A percentile compares a stretch with the other conserved stretches of the same genome.
phyloP scores from a whole-genome alignment of 2,797 vertebrate species.

The Atherinosoma microstoma region DNA sequence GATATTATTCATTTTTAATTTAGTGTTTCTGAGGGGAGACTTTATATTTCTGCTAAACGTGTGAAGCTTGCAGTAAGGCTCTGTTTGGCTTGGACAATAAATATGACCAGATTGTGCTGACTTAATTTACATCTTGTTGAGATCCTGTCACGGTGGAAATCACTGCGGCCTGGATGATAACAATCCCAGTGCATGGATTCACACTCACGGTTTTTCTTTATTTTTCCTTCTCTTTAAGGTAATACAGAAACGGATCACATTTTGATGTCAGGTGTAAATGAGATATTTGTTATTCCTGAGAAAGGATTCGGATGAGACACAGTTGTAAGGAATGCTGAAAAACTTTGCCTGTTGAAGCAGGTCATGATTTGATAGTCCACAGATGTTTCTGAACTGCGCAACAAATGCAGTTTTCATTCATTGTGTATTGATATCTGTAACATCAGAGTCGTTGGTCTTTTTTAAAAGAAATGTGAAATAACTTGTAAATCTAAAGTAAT shows the following conservation, averaged over 20 bases:
- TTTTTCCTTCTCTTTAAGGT: not conserved
- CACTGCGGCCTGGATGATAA: not conserved
- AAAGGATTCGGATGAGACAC: conserved; percentile 29
- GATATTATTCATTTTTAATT: conserved; percentile 3
- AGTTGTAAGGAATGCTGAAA: conserved; percentile 39
- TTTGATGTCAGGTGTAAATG: conserved; percentile 19
- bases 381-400: conserved; percentile 56
- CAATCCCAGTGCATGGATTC: not conserved
- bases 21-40: not conserved
- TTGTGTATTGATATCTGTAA: conserved; percentile 71
- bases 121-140: conserved; percentile 1
- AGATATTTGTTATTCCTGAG: conserved; percentile 27
- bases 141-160: not conserved
- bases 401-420: conserved; percentile 62
- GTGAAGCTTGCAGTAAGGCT: not conserved
- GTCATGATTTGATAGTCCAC: conserved; percentile 46
- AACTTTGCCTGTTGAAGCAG: conserved; percentile 37
- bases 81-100: not conserved
- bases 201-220: not conserved
- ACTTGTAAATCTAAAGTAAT: conserved; percentile 74
- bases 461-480: conserved; percentile 66
- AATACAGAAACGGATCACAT: not conserved
- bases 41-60: not conserved
- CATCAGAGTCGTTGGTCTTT: conserved; percentile 80
- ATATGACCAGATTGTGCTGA: not conserved